Percentiles rank a stretch among this genome's conserved stretches.
phyloP scores from a whole-genome alignment of 2,797 vertebrate genomes.

The Tolypeutes matacus region DNA sequence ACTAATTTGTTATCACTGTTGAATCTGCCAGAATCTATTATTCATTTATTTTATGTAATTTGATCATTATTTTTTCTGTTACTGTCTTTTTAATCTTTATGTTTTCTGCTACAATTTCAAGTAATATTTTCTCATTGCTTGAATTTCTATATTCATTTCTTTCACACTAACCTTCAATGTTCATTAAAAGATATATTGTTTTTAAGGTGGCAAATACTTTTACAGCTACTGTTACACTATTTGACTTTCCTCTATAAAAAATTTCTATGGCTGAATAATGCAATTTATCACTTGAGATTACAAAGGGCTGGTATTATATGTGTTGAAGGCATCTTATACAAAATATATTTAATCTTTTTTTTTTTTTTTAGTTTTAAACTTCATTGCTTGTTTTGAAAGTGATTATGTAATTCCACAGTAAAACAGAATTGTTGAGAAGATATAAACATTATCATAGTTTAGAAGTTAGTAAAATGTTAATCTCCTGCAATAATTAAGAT shows the following conservation, averaged over 20 bases:
- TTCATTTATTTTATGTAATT: not conserved
- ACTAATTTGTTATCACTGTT: not conserved
- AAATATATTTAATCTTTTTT: too few species aligned
- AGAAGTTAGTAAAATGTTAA: not conserved
- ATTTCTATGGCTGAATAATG: not conserved
- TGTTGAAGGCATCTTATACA: not conserved
- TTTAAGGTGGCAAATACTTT: not conserved
- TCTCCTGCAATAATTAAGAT: not conserved
- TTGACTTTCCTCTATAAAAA: not conserved
- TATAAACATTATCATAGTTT: not conserved
- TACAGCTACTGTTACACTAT: not conserved
- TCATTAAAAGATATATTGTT: not conserved
- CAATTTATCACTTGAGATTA: not conserved
- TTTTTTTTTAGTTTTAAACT: not conserved
- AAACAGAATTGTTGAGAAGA: not conserved
- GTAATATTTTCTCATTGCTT: not conserved
- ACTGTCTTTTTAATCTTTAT: not conserved
- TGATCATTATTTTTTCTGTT: not conserved
- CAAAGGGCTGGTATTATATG: not conserved
- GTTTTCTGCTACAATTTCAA: not conserved
- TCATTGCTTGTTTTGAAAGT: not conserved
- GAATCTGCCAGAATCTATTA: not conserved
- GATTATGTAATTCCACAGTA: not conserved
- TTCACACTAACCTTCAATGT: not conserved
- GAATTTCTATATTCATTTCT: not conserved